Evolutionary conservation across 1,140 invertebrate species (phyloP).

Genomic region (Pectinophora gossypiella): DNA sequence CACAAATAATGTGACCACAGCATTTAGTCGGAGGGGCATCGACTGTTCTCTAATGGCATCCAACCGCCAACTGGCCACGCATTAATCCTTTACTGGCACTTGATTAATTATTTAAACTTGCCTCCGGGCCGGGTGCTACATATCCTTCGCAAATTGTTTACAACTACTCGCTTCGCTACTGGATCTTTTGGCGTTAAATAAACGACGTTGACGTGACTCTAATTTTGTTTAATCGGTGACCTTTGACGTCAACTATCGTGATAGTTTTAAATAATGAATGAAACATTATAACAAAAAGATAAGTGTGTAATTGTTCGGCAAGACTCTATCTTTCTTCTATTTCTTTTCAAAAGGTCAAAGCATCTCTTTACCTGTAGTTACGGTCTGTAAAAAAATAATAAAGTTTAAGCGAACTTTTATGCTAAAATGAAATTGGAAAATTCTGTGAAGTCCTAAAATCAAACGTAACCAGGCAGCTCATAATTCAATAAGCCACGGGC

Average conservation of each 20-base stretch:
- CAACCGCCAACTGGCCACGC: slow-evolving; percentile 70
- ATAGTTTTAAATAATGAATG: too few relatives aligned
- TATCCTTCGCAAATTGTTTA: slow-evolving; percentile 61
- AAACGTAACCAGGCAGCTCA: not conserved
- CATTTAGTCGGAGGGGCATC: slow-evolving; percentile 61
- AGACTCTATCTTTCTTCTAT: too few relatives aligned
- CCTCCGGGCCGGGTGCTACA: slow-evolving; percentile 37
- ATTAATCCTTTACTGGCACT: slow-evolving; percentile 71
- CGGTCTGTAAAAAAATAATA: too few relatives aligned
- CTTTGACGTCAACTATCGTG: too few relatives aligned
- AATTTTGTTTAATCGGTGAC: too few relatives aligned
- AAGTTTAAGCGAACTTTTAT: too few relatives aligned
- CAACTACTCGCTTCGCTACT: slow-evolving; percentile 33
- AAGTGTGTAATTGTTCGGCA: too few relatives aligned
- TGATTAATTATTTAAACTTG: slow-evolving; percentile 73
- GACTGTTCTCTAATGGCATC: slow-evolving; percentile 68
- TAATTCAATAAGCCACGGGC: slow-evolving; percentile 47
- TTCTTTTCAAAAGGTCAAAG: too few relatives aligned
- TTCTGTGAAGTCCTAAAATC: not conserved
- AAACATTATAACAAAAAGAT: too few relatives aligned
- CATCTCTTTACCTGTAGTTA: too few relatives aligned
- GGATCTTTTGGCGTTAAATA: not conserved
- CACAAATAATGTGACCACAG: slow-evolving; percentile 65
- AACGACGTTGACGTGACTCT: too few relatives aligned
- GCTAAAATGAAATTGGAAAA: too few relatives aligned